These are phyloP conservation scores for Liasis olivaceus DNA, from an alignment of 2,797 vertebrate genomes.

Conservation along the genomic window DNA sequence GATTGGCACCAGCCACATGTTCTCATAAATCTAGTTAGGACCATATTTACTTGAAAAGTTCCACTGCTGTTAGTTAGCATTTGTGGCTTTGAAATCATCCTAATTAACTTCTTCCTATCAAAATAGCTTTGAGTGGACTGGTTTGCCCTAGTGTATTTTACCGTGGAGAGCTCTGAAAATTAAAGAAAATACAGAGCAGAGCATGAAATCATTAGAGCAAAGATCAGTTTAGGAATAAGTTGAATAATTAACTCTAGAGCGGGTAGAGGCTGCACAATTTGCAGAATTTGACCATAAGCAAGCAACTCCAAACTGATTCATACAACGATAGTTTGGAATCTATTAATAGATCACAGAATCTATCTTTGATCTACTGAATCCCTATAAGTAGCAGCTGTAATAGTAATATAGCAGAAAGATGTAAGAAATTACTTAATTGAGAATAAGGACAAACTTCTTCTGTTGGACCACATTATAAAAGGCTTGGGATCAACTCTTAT, in stretches of 20 bases:
- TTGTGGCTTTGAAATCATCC: not conserved
- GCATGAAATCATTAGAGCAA: not conserved
- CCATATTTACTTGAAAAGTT: not conserved
- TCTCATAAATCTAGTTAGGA: not conserved
- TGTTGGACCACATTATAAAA: not conserved
- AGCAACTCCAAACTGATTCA: not conserved
- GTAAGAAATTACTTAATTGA: not conserved
- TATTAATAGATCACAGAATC: not conserved
- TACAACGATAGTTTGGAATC: not conserved
- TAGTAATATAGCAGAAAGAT: rapidly evolving
- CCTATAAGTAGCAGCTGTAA: not conserved
- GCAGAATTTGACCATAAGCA: not conserved
- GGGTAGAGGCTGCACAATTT: not conserved
- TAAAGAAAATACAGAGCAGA: not conserved
- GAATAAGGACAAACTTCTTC: not conserved
- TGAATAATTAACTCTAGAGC: not conserved
- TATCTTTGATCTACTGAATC: not conserved
- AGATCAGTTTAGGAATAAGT: not conserved
- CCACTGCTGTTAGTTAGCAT: not conserved
- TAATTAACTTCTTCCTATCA: not conserved
- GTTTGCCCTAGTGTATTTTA: not conserved
- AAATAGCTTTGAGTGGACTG: not conserved
- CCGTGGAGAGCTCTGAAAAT: not conserved
- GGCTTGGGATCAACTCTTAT: not conserved
- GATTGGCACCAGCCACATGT: not conserved